A percentile compares a stretch with the other conserved stretches of the same genome.
phyloP scores from a whole-genome alignment of 2,113 vertebrate species.

The Addax nasomaculatus region DNA sequence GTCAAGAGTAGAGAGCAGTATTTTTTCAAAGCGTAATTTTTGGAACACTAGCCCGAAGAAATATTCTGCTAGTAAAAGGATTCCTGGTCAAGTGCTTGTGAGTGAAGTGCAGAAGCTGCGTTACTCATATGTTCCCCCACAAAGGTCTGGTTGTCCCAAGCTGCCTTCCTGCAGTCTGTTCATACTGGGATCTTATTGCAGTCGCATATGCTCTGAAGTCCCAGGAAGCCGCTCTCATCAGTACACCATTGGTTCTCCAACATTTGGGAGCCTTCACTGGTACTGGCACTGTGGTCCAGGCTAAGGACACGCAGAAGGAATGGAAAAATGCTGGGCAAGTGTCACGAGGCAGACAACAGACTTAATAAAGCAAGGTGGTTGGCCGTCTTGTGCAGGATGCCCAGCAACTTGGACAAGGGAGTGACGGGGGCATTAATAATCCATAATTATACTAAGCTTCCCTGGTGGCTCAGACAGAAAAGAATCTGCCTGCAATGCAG shows the following conservation, averaged over 20 bases:
- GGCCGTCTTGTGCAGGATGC: background rate
- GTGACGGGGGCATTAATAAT: background rate
- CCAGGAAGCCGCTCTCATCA: background rate
- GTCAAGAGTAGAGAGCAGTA: background rate
- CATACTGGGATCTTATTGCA: background rate
- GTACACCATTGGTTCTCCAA: background rate
- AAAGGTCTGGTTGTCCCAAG: background rate
- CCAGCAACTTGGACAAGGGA: background rate
- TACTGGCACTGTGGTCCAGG: background rate
- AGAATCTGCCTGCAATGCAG: background rate
- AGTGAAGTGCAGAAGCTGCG: background rate
- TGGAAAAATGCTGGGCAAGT: fast-evolving
- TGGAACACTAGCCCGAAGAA: background rate
- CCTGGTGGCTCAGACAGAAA: background rate
- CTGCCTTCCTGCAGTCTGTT: background rate
- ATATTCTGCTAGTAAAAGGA: background rate
- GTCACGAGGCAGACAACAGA: background rate
- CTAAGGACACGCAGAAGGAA: background rate
- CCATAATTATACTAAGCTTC: background rate
- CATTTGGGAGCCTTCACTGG: background rate
- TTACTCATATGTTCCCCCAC: background rate
- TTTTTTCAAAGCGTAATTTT: background rate
- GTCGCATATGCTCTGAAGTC: background rate
- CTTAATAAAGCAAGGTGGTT: background rate
- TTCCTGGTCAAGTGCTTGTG: background rate